Conservation (phyloP, 2,888 invertebrate species). For the Gymnosoma rotundatum region DNA sequence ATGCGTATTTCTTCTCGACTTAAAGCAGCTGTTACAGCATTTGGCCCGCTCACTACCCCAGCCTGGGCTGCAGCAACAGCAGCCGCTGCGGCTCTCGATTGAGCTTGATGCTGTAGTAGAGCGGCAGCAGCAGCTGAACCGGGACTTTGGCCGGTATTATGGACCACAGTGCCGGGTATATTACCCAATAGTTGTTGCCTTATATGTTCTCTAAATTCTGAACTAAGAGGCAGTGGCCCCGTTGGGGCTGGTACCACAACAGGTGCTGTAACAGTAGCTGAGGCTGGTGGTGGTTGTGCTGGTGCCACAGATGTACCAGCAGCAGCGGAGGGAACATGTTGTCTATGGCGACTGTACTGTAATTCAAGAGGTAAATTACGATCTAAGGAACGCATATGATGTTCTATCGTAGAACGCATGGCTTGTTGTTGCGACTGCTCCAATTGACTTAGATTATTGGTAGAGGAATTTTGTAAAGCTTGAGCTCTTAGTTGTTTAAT, state of each 20-base stretch:
- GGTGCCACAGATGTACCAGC: background rate
- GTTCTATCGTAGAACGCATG: constrained; percentile 81
- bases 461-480: constrained; percentile 74
- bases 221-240: constrained; percentile 79
- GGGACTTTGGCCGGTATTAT: constrained; percentile 78
- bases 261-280: constrained; percentile 33
- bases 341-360: constrained; percentile 82
- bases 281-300: constrained; percentile 9
- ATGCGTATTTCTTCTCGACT: constrained; percentile 82
- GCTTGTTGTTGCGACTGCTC: constrained; percentile 76
- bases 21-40: constrained; percentile 73
- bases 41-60: constrained; percentile 74
- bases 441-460: constrained; percentile 69
- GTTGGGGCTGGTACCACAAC: constrained; percentile 29
- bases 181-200: constrained; percentile 80
- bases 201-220: constrained; percentile 82
- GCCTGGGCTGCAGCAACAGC: constrained; percentile 77
- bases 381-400: constrained; percentile 82
- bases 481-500: constrained; percentile 79
- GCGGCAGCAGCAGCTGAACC: constrained; percentile 81
- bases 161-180: constrained; percentile 77
- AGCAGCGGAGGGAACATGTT: constrained; percentile 72
- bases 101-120: constrained; percentile 80
- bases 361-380: constrained; percentile 81
- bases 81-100: constrained; percentile 80